These are phyloP conservation scores for Eunapius fragilis DNA, from an alignment of 37 sponge, comb jelly and placozoan species.

Conservation along the genomic window DNA sequence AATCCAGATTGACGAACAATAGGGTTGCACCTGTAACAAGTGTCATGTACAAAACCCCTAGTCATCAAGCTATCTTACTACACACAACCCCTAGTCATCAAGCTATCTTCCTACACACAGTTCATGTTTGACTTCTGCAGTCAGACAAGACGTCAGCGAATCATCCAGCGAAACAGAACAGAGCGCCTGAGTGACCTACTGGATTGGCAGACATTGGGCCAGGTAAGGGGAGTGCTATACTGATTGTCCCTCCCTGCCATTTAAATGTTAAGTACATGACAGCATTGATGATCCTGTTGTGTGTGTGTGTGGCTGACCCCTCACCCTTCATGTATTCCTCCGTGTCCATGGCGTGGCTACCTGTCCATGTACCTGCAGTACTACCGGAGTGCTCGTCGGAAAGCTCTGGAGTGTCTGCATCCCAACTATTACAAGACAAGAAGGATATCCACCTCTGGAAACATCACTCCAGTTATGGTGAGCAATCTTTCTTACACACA, in stretches of 20 bases:
- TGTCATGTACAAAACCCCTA: no score
- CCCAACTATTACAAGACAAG: slow-evolving; percentile 42
- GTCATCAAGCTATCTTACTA: no score
- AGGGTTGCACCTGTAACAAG: no score
- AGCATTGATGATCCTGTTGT: no score
- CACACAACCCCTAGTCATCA: no score
- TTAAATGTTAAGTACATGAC: neutral
- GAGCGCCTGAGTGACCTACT: slow-evolving; percentile 96
- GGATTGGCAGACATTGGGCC: slow-evolving; percentile 91
- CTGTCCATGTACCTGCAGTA: slow-evolving; percentile 33
- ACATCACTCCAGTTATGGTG: neutral
- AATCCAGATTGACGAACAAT: no score
- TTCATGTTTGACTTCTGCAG: slow-evolving; percentile 87
- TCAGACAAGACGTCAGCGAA: slow-evolving; percentile 87
- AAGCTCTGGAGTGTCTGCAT: slow-evolving; percentile 71
- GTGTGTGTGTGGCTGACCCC: no score
- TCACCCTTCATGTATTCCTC: no score
- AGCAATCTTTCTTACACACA: neutral
- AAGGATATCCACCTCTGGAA: slow-evolving; percentile 21
- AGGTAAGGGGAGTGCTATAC: slow-evolving; percentile 20
- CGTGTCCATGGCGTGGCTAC: neutral
- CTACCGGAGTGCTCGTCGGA: slow-evolving; percentile 74
- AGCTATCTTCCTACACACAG: slow-evolving; percentile 13
- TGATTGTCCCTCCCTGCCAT: neutral
- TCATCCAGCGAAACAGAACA: slow-evolving; percentile 96